Base-by-base conservation (phyloP, 2,113 vertebrate genomes). In the Sclerurus mexicanus region DNA sequence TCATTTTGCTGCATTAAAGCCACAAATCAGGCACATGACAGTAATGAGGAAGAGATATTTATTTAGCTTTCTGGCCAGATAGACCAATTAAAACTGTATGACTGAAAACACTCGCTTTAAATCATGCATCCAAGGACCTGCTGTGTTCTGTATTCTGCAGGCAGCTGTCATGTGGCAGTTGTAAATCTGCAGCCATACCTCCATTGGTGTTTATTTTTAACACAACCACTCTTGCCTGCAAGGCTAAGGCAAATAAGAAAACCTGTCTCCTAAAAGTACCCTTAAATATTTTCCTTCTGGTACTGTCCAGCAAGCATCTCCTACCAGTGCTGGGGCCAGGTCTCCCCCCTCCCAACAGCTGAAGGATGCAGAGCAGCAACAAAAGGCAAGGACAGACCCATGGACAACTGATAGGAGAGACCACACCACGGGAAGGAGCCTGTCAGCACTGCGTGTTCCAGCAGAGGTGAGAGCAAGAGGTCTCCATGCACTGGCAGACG, bases 61-160 rank as follows among this genome's bases (percentile, higher is more conserved):
- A 53, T 72, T 93, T 35, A 19, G 80, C 91, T 78, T 83, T 78
- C 94, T 93, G 92, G 66, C 31, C 94, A 97, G 77, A 92, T 1
- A 52, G 64, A 59, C 59, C 89, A 90, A 91, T 93, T 94, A 93
- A 89, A 85, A 60, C 27, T 46, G 33, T 33, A 42, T 1, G 0
- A 68, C 71, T 91, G 89, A 78, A 91, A 93, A 96, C 71, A 77
- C 16, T 64, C 7, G 3, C 52, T 82, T 77, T n/a, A 46, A 75
- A 52, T 20, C 5, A 46, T 42, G 63, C 77, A 47, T 28, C 40
- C 17, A 25, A 64, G 66, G 42, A 58, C 49, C 52, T 40, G 5
- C 52, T 10, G 39, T 12, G 14, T 6, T 50, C 63, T 40, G 22
- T 33, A 22, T 53, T 82, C 64, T 0, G 2, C 46, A 76, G 50